Evolutionary conservation across 1,140 invertebrate species (phyloP).

Genomic region (Bombus balteatus): DNA sequence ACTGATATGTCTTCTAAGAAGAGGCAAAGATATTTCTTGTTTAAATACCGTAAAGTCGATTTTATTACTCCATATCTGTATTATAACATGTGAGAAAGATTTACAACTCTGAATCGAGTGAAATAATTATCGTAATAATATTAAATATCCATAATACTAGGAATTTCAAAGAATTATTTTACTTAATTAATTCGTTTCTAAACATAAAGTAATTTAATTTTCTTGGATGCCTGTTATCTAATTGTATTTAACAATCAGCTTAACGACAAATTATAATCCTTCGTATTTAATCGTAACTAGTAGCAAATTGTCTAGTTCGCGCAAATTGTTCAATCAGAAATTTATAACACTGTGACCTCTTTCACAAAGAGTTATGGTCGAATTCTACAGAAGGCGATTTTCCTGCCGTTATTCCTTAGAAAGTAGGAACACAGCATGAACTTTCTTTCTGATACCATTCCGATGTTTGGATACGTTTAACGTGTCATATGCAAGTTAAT

Average conservation of each 20-base stretch:
- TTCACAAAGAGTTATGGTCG: background rate
- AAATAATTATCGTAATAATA: too few relatives aligned
- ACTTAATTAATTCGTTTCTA: too few relatives aligned
- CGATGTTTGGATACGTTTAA: background rate
- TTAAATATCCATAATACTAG: too few relatives aligned
- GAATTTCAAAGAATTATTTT: too few relatives aligned
- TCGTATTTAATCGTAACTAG: background rate
- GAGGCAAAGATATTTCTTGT: too few relatives aligned
- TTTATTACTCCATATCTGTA: background rate
- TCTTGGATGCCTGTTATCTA: too few relatives aligned
- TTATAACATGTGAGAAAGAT: too few relatives aligned
- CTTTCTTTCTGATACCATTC: conserved; percentile 6
- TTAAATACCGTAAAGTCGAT: background rate
- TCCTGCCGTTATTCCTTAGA: background rate
- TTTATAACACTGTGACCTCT: too few relatives aligned
- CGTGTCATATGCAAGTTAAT: background rate
- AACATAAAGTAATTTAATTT: too few relatives aligned
- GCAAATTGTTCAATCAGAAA: background rate
- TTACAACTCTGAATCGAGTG: too few relatives aligned
- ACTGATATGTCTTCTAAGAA: background rate
- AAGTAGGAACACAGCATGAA: background rate
- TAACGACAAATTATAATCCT: background rate
- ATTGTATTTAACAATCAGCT: too few relatives aligned
- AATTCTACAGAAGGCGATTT: conserved; percentile 1
- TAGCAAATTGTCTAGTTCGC: background rate